phyloP scores from a whole-genome alignment of 2,888 invertebrate genomes.

The Stenchaetothrips biformis region DNA sequence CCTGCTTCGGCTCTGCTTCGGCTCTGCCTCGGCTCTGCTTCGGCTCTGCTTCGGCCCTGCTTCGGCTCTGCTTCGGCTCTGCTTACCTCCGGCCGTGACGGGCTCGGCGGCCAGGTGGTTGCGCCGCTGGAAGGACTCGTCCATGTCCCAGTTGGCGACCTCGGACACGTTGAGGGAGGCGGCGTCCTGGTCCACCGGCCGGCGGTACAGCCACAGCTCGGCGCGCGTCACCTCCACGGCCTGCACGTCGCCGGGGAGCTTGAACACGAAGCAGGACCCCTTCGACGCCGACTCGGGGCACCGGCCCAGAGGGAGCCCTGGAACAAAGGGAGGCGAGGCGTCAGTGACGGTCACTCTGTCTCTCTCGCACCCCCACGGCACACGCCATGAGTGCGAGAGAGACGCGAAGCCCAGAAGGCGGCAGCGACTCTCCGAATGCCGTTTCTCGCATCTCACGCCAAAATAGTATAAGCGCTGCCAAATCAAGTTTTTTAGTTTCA shows the following conservation, averaged over 20 bases:
- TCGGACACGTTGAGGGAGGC: slow-evolving; percentile 75
- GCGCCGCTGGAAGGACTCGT: slow-evolving; percentile 64
- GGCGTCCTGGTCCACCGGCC: slow-evolving; percentile 53
- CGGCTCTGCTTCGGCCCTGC: too few relatives aligned
- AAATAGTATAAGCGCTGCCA: too few relatives aligned
- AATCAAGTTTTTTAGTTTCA: too few relatives aligned
- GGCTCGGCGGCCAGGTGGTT: slow-evolving; percentile 73
- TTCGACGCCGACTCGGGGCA: neutral
- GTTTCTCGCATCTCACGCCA: too few relatives aligned
- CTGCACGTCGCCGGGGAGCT: slow-evolving; percentile 68
- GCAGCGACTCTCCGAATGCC: too few relatives aligned
- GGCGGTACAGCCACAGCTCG: slow-evolving; percentile 75
- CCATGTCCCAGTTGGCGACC: slow-evolving; percentile 69
- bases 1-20: too few relatives aligned
- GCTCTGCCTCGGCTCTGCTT: too few relatives aligned
- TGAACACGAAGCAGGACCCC: slow-evolving; percentile 66
- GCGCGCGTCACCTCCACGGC: slow-evolving; percentile 70
- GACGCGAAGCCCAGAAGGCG: too few relatives aligned
- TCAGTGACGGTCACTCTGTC: too few relatives aligned
- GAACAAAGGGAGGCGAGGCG: neutral
- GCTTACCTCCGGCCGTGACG: slow-evolving; percentile 61
- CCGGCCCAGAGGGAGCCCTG: neutral
- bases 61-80: too few relatives aligned
- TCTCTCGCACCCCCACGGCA: too few relatives aligned
- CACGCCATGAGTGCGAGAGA: too few relatives aligned